Evolutionary conservation across 2,113 vertebrate genomes (phyloP).

Genomic region (Pygoscelis antarcticus): DNA sequence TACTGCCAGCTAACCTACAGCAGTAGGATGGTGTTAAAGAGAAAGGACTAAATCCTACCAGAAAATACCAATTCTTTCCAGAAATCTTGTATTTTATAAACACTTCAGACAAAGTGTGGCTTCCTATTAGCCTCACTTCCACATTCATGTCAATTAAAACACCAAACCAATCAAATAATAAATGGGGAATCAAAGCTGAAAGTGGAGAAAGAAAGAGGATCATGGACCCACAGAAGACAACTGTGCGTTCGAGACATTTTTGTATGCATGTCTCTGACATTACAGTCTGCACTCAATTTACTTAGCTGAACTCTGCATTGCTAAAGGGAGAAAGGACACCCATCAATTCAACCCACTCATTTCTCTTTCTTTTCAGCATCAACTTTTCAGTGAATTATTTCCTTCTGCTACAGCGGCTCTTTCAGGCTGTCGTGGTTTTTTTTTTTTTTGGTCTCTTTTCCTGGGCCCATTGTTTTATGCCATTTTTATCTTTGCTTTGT

Average conservation of each 20-base stretch:
- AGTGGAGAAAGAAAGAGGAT: background rate
- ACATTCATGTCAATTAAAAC: background rate
- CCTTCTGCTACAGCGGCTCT: background rate
- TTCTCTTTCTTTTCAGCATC: constrained; percentile 36
- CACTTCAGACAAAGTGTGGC: background rate
- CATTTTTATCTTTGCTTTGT: constrained; percentile 31
- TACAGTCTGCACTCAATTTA: constrained; percentile 7
- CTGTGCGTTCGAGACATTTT: background rate
- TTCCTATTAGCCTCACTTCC: background rate
- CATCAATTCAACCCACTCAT: constrained; percentile 14
- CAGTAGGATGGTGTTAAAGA: background rate
- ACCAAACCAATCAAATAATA: background rate
- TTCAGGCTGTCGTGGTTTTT: background rate
- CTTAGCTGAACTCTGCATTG: constrained; percentile 18
- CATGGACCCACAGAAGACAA: background rate
- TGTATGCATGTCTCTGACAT: background rate
- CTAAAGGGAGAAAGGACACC: background rate
- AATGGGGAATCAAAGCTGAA: background rate
- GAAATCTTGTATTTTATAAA: background rate
- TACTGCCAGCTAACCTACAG: background rate
- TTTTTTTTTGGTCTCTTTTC: background rate
- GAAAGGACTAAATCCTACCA: background rate
- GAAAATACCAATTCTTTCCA: background rate
- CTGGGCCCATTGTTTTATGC: background rate
- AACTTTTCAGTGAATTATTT: background rate